Evolutionary conservation across 2,888 invertebrate species (phyloP).

Genomic region (Melieria picta): DNA sequence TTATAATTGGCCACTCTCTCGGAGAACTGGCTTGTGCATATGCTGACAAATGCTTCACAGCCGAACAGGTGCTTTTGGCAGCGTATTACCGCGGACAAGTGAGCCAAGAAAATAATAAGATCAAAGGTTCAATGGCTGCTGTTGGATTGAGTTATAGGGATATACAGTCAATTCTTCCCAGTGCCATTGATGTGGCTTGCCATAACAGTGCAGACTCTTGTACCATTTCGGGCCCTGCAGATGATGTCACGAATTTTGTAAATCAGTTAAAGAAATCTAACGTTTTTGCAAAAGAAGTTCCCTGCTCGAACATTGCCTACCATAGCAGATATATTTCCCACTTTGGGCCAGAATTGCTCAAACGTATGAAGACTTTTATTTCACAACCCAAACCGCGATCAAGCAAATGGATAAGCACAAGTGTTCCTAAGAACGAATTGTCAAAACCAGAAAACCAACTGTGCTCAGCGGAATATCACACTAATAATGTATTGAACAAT

Average conservation of each 20-base stretch:
- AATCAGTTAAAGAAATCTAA: conserved; percentile 73
- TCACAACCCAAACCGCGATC: conserved; percentile 75
- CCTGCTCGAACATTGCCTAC: conserved; percentile 88
- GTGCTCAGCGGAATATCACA: conserved; percentile 86
- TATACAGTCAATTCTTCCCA: conserved; percentile 72
- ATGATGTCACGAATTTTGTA: conserved; percentile 73
- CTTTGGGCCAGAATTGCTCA: conserved; percentile 73
- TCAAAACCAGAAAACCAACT: conserved; percentile 71
- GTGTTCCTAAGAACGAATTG: conserved; percentile 80
- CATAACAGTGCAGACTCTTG: conserved; percentile 86
- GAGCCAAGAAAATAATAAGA: conserved; percentile 75
- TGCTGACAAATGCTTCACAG: conserved; percentile 89
- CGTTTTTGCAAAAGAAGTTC: conserved; percentile 83
- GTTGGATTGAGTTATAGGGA: conserved; percentile 75
- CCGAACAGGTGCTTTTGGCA: conserved; percentile 85
- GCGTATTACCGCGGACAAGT: conserved; percentile 85
- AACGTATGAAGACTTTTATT: conserved; percentile 74
- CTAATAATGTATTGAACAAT: conserved; percentile 76
- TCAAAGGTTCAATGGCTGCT: conserved; percentile 86
- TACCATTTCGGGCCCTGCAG: conserved; percentile 87
- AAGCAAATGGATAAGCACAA: conserved; percentile 85
- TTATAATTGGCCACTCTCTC: conserved; percentile 88
- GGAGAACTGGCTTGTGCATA: conserved; percentile 96
- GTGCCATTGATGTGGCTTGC: conserved; percentile 84
- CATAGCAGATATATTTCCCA: conserved; percentile 85